Evolutionary conservation across 2,797 vertebrate species (phyloP).

Genomic region (Urophycis tenuis): DNA sequence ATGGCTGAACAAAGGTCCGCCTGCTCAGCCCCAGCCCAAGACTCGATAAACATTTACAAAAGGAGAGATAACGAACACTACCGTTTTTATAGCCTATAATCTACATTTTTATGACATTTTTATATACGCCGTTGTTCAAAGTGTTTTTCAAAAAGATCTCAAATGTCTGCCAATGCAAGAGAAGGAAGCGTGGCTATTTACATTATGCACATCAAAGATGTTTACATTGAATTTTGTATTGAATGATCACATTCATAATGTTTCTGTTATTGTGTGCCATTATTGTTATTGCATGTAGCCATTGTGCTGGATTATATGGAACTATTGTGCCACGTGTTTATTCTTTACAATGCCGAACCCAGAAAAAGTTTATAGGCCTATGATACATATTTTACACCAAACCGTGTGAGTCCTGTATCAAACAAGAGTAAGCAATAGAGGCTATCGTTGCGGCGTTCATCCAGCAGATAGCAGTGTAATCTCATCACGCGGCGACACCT

Average conservation of each 20-base stretch:
- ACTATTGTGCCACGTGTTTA: not conserved
- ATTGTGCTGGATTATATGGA: not conserved
- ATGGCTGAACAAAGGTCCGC: not conserved
- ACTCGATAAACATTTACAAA: slow-evolving; percentile 1
- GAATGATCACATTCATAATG: not conserved
- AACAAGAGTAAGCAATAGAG: no score
- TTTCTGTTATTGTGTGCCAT: not conserved
- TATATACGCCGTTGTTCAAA: not conserved
- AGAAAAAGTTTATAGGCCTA: not conserved
- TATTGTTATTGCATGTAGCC: not conserved
- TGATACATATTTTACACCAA: no score
- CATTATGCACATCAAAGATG: not conserved
- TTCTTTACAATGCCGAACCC: not conserved
- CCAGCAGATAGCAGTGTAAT: not conserved
- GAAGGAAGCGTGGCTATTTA: not conserved
- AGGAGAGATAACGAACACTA: not conserved
- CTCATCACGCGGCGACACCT: not conserved
- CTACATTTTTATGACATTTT: slow-evolving; percentile 2
- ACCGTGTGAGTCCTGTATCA: not conserved
- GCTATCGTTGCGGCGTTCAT: not conserved
- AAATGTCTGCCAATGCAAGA: not conserved
- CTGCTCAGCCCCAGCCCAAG: not conserved
- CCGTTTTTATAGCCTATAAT: not conserved
- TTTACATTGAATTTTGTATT: not conserved
- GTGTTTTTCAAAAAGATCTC: not conserved